Percentiles rank a stretch among this genome's conserved stretches.
These are phyloP conservation scores for Petrophora chlorosata DNA, from an alignment of 2,888 invertebrate species.

Conservation along the genomic window DNA sequence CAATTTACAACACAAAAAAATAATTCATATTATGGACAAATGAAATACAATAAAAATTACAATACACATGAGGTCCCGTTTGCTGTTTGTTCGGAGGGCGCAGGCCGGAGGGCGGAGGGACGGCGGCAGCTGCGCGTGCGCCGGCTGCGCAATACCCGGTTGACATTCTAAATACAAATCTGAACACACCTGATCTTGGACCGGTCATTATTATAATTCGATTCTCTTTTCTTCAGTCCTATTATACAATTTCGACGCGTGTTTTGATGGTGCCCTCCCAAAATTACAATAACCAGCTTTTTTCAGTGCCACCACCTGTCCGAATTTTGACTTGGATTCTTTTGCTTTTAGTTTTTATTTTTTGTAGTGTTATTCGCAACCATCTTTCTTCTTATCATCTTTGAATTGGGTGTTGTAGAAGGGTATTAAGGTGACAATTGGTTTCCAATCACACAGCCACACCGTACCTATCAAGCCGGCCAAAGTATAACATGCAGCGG, in stretches of 20 bases:
- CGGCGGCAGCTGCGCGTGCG: constrained; percentile 72
- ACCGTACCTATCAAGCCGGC: constrained; percentile 79
- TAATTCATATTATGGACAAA: constrained; percentile 35
- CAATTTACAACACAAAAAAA: constrained; percentile 35
- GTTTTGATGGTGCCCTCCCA: constrained; percentile 41
- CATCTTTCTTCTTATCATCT: constrained; percentile 39
- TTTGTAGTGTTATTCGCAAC: constrained; percentile 21
- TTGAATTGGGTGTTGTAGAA: constrained; percentile 88
- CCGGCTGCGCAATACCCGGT: constrained; percentile 71
- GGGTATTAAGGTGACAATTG: constrained; percentile 87
- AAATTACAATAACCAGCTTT: constrained; percentile 35
- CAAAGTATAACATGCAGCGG: constrained; percentile 83
- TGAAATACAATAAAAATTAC: constrained; percentile 52
- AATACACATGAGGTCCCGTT: constrained; percentile 66
- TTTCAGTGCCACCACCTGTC: constrained; percentile 26
- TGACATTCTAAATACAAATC: constrained; percentile 77
- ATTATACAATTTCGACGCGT: constrained; percentile 57
- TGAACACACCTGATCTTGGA: constrained; percentile 77
- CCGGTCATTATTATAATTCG: constrained; percentile 72
- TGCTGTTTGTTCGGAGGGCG: constrained; percentile 69
- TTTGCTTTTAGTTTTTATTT: neutral
- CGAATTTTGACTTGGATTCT: constrained; percentile 10
- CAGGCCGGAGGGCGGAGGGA: constrained; percentile 62
- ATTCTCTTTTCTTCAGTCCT: constrained; percentile 58
- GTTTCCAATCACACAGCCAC: constrained; percentile 91